These are phyloP conservation scores for Albula glossodonta DNA, from an alignment of 2,113 vertebrate species.

Conservation along the genomic window DNA sequence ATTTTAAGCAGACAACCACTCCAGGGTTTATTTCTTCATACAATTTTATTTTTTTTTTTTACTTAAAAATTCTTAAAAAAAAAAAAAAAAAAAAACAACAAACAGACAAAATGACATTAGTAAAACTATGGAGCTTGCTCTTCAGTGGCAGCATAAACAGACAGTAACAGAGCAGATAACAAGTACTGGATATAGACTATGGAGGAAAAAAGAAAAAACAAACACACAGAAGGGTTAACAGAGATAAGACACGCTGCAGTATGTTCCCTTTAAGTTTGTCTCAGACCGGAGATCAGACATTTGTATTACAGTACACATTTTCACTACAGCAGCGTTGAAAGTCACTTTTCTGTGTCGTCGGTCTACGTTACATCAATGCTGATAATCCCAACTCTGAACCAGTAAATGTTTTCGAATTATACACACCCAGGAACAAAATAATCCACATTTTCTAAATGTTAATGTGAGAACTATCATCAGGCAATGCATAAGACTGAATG, in stretches of 20 bases:
- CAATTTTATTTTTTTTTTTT: slow-evolving; percentile 41
- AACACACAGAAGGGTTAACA: not conserved
- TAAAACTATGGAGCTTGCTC: slow-evolving; percentile 28
- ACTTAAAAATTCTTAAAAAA: slow-evolving; percentile 37
- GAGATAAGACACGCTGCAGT: not conserved
- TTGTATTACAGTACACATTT: slow-evolving; percentile 19
- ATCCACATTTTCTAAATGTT: not conserved
- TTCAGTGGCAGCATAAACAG: slow-evolving; percentile 11
- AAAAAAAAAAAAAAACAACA: slow-evolving; percentile 3
- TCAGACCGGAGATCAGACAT: slow-evolving; percentile 3
- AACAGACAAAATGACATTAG: slow-evolving; percentile 8
- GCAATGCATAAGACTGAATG: not conserved
- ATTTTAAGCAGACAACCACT: not conserved
- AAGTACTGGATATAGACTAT: not conserved
- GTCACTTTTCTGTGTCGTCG: not conserved
- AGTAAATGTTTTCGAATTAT: not conserved
- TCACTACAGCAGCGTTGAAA: slow-evolving; percentile 13
- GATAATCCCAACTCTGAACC: not conserved
- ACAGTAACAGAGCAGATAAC: not conserved
- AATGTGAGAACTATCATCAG: slow-evolving; percentile 1
- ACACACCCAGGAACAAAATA: slow-evolving; percentile 1
- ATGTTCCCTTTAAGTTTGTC: slow-evolving; percentile 21
- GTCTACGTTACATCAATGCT: not conserved
- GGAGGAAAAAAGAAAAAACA: not conserved
- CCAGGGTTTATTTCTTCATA: slow-evolving; percentile 15